Evolutionary conservation across 2,888 invertebrate genomes (phyloP), one percentile per base, ranked within the genome.

Genomic region (Drosophila seclusa): DNA sequence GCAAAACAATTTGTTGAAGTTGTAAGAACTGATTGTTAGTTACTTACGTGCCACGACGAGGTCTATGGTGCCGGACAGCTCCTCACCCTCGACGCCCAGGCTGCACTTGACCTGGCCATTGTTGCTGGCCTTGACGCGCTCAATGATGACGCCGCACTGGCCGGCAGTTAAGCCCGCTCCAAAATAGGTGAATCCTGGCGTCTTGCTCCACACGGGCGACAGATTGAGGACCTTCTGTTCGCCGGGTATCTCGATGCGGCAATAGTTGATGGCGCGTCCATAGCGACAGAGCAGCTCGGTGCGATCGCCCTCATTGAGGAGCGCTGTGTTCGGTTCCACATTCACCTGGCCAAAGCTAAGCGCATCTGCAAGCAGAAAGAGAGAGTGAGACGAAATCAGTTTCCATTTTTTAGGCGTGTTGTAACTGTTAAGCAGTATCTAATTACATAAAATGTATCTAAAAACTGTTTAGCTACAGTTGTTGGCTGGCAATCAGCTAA

Each of bases 11-110:
- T 49, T 24, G 4, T 27, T 18, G 1, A 4, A 8, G 7, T 49
- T 8, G 24, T 5, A 50, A 42, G 1, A 42, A 31, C 13, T 18
- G 10, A 7, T n/a, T 3, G 0, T 78, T 54, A 1, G 24, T 0
- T 80, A 96, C 96, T 95, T 92, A 97, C 97, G 94, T 68, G 97
- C 97, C 40, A 97, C 96, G 4, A 95, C 93, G 16, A 97, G 94
- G 55, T 94, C 94, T 94, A 96, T 95, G 11, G 91, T 92, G 24
- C 95, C 96, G 0, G 93, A 92, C 0, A 95, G 92, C 88, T 97
- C 97, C 38, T 95, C 95, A 0, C 94, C 94, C 68, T 92, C 92
- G 0, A 95, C 94, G 0, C 95, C 96, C 62, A 97, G 91, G 40
- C 94, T 94, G 90, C 97, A 97, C 57, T 94, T 94, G 78, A 96